Conservation (phyloP, 2,113 vertebrate species). For the Xiphophorus hellerii region DNA sequence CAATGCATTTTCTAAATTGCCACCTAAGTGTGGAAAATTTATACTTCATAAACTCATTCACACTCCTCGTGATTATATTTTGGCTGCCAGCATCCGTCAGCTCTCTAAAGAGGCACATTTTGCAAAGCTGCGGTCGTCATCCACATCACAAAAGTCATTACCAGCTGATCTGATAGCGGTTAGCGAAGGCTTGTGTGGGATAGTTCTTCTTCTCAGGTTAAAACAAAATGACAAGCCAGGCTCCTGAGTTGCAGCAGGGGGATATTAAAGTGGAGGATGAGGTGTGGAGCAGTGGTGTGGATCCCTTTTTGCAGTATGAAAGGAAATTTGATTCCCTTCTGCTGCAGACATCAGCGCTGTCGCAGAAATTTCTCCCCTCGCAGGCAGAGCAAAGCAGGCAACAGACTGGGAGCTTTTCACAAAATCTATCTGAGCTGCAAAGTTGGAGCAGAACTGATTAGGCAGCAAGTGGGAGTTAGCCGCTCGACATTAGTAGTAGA, state of each 20-base stretch:
- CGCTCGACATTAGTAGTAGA: slow-evolving; percentile 16
- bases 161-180: slow-evolving; percentile 56
- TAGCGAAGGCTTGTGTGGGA: slow-evolving; percentile 34
- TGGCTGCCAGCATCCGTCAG: slow-evolving; percentile 46
- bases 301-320: slow-evolving; percentile 66
- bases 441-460: slow-evolving; percentile 21
- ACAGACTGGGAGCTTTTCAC: background rate
- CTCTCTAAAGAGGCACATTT: slow-evolving; percentile 45
- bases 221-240: slow-evolving; percentile 55
- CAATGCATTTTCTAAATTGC: slow-evolving; percentile 15
- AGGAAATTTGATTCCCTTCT: slow-evolving; percentile 63
- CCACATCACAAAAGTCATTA: slow-evolving; percentile 62
- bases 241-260: slow-evolving; percentile 50
- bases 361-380: slow-evolving; percentile 32
- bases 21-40: slow-evolving; percentile 33
- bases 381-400: slow-evolving; percentile 26
- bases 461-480: slow-evolving; percentile 6
- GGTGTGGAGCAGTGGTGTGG: slow-evolving; percentile 58
- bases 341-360: slow-evolving; percentile 61
- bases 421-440: slow-evolving; percentile 15
- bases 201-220: slow-evolving; percentile 36
- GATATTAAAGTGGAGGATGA: slow-evolving; percentile 55
- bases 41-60: slow-evolving; percentile 60
- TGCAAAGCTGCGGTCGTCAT: slow-evolving; percentile 31
- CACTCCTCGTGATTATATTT: slow-evolving; percentile 48